A percentile compares a stretch with the other conserved stretches of the same genome.
phyloP scores from a whole-genome alignment of 2,113 vertebrate species.

The Eolophus roseicapilla region DNA sequence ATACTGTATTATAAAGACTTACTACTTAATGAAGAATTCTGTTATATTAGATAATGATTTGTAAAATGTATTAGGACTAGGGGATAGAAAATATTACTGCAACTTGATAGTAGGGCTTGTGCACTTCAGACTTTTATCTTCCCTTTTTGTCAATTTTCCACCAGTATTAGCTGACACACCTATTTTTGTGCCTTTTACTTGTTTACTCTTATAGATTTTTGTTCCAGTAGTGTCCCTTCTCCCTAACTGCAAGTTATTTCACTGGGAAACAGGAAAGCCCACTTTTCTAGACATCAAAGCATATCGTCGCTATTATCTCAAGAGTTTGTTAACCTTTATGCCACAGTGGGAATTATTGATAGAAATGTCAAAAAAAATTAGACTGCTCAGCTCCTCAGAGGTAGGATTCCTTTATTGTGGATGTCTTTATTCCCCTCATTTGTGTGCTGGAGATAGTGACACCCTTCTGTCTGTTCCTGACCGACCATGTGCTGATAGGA shows the following conservation, averaged over 20 bases:
- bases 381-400: background rate
- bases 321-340: background rate
- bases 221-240: background rate
- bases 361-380: background rate
- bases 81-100: background rate
- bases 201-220: background rate
- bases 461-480: background rate
- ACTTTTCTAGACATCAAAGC: background rate
- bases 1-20: background rate
- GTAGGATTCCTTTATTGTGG: background rate
- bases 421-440: background rate
- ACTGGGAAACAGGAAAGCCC: background rate
- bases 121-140: background rate
- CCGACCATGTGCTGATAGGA: fast-evolving
- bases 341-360: background rate
- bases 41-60: background rate
- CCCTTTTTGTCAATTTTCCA: background rate
- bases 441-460: background rate
- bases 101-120: background rate
- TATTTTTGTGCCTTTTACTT: background rate
- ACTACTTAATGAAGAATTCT: background rate
- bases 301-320: background rate
- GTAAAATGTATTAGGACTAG: background rate
- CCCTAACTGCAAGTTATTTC: background rate
- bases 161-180: background rate